Evolutionary conservation across 2,888 invertebrate genomes (phyloP).

Genomic region (Salpingus planirostris): DNA sequence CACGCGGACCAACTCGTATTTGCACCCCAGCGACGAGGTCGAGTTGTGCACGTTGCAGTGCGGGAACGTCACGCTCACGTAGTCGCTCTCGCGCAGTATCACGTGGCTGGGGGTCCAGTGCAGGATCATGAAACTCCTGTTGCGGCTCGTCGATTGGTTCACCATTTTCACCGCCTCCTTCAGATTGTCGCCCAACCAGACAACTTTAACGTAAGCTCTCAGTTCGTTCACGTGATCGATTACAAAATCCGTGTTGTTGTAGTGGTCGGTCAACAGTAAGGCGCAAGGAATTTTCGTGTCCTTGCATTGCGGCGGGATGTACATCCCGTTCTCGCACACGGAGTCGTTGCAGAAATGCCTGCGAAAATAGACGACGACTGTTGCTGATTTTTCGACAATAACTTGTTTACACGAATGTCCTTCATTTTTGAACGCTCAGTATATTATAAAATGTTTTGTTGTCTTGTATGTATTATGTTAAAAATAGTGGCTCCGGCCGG

Average conservation of each 20-base stretch:
- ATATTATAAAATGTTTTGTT: no score
- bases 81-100: slow-evolving; percentile 44
- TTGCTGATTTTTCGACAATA: no score
- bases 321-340: slow-evolving; percentile 48
- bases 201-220: slow-evolving; percentile 54
- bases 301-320: slow-evolving; percentile 49
- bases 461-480: no score
- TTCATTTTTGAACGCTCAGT: slow-evolving; percentile 13
- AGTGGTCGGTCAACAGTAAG: slow-evolving; percentile 44
- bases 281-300: slow-evolving; percentile 39
- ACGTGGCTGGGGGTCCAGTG: slow-evolving; percentile 60
- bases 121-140: slow-evolving; percentile 47
- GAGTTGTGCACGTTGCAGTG: slow-evolving; percentile 46
- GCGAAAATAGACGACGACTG: no score
- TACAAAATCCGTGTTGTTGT: slow-evolving; percentile 47
- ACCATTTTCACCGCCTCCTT: slow-evolving; percentile 37
- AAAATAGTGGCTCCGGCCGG: no score
- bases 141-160: slow-evolving; percentile 28
- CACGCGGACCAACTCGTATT: slow-evolving; percentile 59
- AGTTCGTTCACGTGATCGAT: slow-evolving; percentile 51
- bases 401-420: no score
- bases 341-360: slow-evolving; percentile 39
- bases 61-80: slow-evolving; percentile 52
- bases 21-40: slow-evolving; percentile 43
- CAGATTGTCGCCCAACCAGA: slow-evolving; percentile 59